A percentile compares a stretch with the other conserved stretches of the same genome.
phyloP scores from a whole-genome alignment of 1,140 invertebrate genomes.

The Pogonomyrmex barbatus region DNA sequence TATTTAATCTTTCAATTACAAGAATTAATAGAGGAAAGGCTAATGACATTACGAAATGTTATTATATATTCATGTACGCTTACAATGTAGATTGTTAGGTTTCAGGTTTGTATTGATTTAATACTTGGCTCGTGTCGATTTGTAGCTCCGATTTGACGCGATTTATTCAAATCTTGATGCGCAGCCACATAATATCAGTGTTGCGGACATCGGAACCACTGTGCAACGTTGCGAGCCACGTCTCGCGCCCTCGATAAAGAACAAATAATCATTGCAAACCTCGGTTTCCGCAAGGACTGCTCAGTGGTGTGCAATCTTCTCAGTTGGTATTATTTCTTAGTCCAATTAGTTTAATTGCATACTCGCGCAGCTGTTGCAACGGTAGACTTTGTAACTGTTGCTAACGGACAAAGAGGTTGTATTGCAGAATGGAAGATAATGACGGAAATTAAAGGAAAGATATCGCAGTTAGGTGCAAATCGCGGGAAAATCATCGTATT shows the following conservation, averaged over 20 bases:
- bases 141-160: background rate
- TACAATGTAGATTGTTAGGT: slow-evolving; percentile 5
- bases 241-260: slow-evolving; percentile 52
- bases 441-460: slow-evolving; percentile 58
- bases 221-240: slow-evolving; percentile 21
- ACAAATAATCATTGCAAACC: slow-evolving; percentile 58
- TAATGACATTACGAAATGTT: slow-evolving; percentile 32
- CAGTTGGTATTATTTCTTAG: slow-evolving; percentile 66
- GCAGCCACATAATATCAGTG: background rate
- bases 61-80: background rate
- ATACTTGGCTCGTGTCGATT: background rate
- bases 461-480: slow-evolving; percentile 63
- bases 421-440: slow-evolving; percentile 61
- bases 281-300: slow-evolving; percentile 55
- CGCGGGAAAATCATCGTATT: slow-evolving; percentile 47
- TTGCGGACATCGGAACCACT: slow-evolving; percentile 22
- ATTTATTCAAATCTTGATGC: slow-evolving; percentile 20
- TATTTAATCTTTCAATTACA: slow-evolving; percentile 45
- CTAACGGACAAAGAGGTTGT: slow-evolving; percentile 60
- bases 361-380: slow-evolving; percentile 62
- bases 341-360: slow-evolving; percentile 66
- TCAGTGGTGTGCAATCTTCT: slow-evolving; percentile 59
- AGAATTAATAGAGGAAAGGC: slow-evolving; percentile 8
- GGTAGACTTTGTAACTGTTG: slow-evolving; percentile 62
- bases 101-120: slow-evolving; percentile 3